Evolutionary conservation across 1,140 invertebrate genomes (phyloP).

Genomic region (Drosophila watanabei): DNA sequence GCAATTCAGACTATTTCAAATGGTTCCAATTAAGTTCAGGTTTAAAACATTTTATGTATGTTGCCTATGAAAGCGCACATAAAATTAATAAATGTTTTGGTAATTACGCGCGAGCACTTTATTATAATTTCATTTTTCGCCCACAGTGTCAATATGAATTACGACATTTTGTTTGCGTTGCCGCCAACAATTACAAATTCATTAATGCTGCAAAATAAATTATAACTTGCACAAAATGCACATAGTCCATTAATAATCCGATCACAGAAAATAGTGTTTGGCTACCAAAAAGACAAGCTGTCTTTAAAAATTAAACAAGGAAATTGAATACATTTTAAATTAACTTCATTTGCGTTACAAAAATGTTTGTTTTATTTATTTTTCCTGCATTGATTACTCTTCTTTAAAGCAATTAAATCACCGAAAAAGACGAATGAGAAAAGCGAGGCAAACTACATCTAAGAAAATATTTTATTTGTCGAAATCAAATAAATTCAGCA

Average conservation of each 20-base stretch:
- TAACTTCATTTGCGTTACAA: too few relatives aligned
- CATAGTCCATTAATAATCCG: slow-evolving; percentile 38
- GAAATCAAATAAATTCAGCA: not conserved
- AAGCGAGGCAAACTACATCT: not conserved
- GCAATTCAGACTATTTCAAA: slow-evolving; percentile 27
- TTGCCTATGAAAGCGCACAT: not conserved
- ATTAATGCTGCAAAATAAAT: slow-evolving; percentile 49
- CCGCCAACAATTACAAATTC: slow-evolving; percentile 45
- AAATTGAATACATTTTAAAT: not conserved
- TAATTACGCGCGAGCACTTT: slow-evolving; percentile 43
- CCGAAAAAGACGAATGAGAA: not conserved
- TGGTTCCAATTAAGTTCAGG: slow-evolving; percentile 21
- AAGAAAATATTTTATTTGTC: not conserved
- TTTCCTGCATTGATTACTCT: not conserved
- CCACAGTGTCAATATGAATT: slow-evolving; percentile 52
- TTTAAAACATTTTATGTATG: slow-evolving; percentile 15
- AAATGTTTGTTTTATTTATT: not conserved
- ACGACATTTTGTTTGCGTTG: slow-evolving; percentile 42
- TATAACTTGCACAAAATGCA: slow-evolving; percentile 31
- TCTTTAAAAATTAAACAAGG: not conserved
- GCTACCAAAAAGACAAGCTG: not conserved
- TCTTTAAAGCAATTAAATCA: not conserved
- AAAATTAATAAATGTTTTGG: slow-evolving; percentile 51
- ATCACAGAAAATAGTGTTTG: slow-evolving; percentile 7
- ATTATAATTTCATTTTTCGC: slow-evolving; percentile 52